Evolutionary conservation across 2,113 vertebrate genomes (phyloP).

Genomic region (Holacanthus passer): DNA sequence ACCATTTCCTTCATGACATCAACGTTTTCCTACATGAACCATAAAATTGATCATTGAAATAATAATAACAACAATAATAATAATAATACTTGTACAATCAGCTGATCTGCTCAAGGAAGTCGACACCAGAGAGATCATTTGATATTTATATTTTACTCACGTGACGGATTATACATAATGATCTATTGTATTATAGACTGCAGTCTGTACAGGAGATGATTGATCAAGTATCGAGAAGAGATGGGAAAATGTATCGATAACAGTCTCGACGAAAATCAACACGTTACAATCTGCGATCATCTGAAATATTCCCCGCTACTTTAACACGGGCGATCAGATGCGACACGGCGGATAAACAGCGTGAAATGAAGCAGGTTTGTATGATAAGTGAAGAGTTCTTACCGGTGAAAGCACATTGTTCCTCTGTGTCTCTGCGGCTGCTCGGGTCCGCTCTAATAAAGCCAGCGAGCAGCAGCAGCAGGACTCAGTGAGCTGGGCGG

Average conservation of each 20-base stretch:
- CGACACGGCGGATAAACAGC: background rate
- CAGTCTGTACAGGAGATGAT: no score
- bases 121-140: background rate
- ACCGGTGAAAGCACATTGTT: background rate
- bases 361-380: no score
- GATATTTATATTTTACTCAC: background rate
- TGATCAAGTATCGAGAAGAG: background rate
- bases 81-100: no score
- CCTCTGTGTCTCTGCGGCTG: background rate
- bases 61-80: no score
- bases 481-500: background rate
- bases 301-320: background rate
- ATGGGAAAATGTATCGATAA: background rate
- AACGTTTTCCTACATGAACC: no score
- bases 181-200: no score
- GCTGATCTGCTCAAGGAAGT: background rate
- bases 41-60: no score
- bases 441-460: background rate
- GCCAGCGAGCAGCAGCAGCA: background rate
- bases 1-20: no score
- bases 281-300: background rate
- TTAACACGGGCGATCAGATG: background rate
- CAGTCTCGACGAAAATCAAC: background rate
- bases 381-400: background rate
- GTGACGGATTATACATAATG: background rate